Conservation (phyloP, 2,797 vertebrate species). For the Tiaroga cobitis region DNA sequence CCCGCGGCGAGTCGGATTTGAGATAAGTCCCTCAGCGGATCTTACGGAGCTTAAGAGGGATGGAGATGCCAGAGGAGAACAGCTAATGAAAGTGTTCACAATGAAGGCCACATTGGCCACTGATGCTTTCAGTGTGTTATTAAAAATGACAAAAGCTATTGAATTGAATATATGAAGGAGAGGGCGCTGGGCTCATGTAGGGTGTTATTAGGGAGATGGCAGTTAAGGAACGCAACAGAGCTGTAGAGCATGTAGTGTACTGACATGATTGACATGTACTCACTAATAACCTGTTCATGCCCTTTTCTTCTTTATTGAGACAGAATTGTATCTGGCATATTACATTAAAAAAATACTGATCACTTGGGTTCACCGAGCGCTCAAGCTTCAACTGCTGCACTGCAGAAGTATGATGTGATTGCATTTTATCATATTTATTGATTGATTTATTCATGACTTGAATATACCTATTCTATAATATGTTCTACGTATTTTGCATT, state of each 20-base stretch:
- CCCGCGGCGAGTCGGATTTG: constrained; percentile 43
- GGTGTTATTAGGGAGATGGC: constrained; percentile 20
- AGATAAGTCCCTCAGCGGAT: constrained; percentile 54
- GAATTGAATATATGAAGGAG: constrained; percentile 50
- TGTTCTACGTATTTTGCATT: too few relatives aligned
- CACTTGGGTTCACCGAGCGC: neutral
- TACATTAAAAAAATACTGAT: neutral
- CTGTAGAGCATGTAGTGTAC: constrained; percentile 8
- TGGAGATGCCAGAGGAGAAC: constrained; percentile 50
- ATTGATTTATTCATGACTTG: neutral
- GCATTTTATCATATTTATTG: neutral
- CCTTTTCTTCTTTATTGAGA: constrained; percentile 19
- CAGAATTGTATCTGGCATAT: neutral
- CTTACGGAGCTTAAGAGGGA: constrained; percentile 52
- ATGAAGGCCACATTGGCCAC: constrained; percentile 53
- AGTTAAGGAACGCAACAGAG: constrained; percentile 34
- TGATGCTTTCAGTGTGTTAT: constrained; percentile 48
- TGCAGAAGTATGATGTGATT: neutral
- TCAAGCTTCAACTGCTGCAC: neutral
- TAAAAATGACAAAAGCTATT: constrained; percentile 52
- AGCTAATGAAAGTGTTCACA: constrained; percentile 59
- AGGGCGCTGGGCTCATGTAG: constrained; percentile 15
- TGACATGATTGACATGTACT: constrained; percentile 1
- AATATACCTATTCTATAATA: neutral
- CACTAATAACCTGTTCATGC: constrained; percentile 16